Percentiles rank a stretch among this genome's conserved stretches.
phyloP scores from a whole-genome alignment of 2,797 vertebrate species.

The Cyclopterus lumpus region DNA sequence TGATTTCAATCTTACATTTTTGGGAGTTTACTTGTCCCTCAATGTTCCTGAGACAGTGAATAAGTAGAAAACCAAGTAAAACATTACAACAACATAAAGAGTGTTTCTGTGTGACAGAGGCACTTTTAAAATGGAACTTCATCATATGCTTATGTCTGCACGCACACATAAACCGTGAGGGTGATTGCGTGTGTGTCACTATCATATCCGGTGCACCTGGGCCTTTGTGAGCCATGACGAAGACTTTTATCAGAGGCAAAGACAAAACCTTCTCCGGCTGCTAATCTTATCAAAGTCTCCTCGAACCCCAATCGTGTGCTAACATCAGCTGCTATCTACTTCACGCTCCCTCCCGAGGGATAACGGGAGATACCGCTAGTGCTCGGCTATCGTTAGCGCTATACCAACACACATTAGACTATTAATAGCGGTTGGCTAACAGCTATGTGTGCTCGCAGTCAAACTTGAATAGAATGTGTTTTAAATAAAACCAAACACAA shows the following conservation, averaged over 20 bases:
- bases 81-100: neutral
- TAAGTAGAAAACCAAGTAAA: neutral
- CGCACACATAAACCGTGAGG: neutral
- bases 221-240: conserved; percentile 41
- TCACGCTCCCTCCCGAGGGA: conserved; percentile 34
- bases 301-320: conserved; percentile 24
- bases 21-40: neutral
- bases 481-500: conserved; percentile 18
- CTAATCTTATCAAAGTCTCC: conserved; percentile 45
- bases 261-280: conserved; percentile 8
- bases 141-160: neutral
- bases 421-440: conserved; percentile 26
- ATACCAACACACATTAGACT: conserved; percentile 28
- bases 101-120: neutral
- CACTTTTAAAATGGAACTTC: neutral
- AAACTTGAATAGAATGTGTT: neutral
- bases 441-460: neutral
- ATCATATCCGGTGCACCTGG: conserved; percentile 37
- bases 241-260: conserved; percentile 40
- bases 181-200: conserved; percentile 11
- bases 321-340: neutral
- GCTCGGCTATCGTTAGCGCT: conserved; percentile 15
- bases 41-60: neutral
- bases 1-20: neutral
- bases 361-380: conserved; percentile 36